Evolutionary conservation across 1,140 invertebrate species (phyloP), one percentile per base, ranked within the genome.

Genomic region (Cydia amplana): DNA sequence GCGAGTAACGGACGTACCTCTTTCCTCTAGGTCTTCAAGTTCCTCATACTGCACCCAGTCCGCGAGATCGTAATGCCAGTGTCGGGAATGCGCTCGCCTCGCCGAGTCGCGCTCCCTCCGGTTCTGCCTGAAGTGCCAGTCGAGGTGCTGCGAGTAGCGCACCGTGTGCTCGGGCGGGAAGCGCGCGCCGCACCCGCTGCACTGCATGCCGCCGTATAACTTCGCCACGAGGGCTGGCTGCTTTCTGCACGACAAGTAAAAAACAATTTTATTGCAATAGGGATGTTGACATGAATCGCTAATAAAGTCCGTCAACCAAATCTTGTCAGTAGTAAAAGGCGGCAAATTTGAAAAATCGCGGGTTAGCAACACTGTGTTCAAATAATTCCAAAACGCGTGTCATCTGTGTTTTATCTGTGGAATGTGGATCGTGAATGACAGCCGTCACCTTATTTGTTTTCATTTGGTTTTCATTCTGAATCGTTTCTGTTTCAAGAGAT

Each of bases 41-140:
- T 99, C 98, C 91, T 98, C 97, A 88, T 97, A 99, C 83, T 98
- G 96, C 82, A 97, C 95, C 98, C 98, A 99, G 89, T 99, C 98
- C 76, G 95, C 95, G 51, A 97, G 94, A 82, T 97, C 96, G 85
- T 98, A 99, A 89, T 97, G 98, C 97, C 97, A 98, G 75, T 96
- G 95, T 6, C 98, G 93, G 16, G 96, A 96, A 79, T 97, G 96
- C 0, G 97, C 96, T 70, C 97, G 96, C 25, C 96, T 94, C 0
- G 96, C 95, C 0, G 97, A 96, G 82, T 98, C 97, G 76, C 97
- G 95, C 82, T 98, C 97, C 63, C 96, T 94, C 10, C 97, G 93
- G 91, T 99, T 99, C 89, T 98, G 97, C 10, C 98, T 93, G 92
- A 99, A 99, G 93, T 99, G 98, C 98, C 98, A 99, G 92, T 99